These are phyloP conservation scores for Drosophila dunni DNA, from an alignment of 1,140 invertebrate species.

Conservation along the genomic window DNA sequence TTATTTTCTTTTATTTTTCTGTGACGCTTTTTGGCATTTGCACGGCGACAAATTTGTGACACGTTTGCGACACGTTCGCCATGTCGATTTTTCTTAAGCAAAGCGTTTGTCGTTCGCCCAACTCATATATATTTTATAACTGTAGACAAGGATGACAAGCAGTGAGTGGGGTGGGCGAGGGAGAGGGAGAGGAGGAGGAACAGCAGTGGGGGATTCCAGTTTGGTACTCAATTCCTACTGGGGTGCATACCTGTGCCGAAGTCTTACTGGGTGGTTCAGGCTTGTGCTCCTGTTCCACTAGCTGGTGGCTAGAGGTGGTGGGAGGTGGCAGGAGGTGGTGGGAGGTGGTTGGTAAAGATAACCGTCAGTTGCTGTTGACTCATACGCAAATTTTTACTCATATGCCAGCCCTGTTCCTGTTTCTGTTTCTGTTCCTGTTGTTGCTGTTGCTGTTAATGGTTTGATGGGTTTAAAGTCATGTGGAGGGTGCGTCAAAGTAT, in stretches of 20 bases:
- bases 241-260: conserved; percentile 34
- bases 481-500: conserved; percentile 70
- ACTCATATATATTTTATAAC: conserved; percentile 81
- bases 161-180: neutral
- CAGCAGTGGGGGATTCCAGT: neutral
- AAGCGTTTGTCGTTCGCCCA: conserved; percentile 67
- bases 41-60: conserved; percentile 72
- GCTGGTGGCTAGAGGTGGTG: conserved; percentile 5
- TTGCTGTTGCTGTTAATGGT: conserved; percentile 69
- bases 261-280: conserved; percentile 6
- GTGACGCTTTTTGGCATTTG: neutral
- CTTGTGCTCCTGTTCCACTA: neutral
- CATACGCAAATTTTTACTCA: conserved; percentile 82
- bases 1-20: conserved; percentile 30
- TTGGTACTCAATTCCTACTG: conserved; percentile 4
- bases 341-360: conserved; percentile 35
- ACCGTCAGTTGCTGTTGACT: conserved; percentile 70
- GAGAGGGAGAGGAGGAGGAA: conserved; percentile 1
- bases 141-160: conserved; percentile 47
- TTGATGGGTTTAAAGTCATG: conserved; percentile 80
- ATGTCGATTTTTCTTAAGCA: conserved; percentile 81
- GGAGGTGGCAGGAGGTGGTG: conserved; percentile 8
- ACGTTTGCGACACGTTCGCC: conserved; percentile 79
- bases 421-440: conserved; percentile 37
- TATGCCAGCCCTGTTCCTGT: conserved; percentile 44